Base-by-base conservation (phyloP, 2,888 invertebrate species). In the Lamproptera curius region DNA sequence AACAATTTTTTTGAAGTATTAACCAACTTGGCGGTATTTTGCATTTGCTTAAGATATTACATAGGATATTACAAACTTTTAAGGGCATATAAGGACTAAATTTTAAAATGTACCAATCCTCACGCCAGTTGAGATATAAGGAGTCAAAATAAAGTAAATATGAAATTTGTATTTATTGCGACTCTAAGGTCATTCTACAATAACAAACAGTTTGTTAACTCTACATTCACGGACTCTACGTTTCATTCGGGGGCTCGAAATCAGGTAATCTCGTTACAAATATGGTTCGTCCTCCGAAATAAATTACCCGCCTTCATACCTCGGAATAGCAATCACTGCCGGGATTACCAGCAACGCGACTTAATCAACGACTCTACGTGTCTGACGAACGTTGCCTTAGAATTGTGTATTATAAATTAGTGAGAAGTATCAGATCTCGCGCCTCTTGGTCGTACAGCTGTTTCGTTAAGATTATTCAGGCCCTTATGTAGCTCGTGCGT, bases 271-370 rank as follows among this genome's bases (percentile, higher is more conserved):
- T 17, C 38, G 42, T 38, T 48, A 43, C 42, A 16, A 43, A 43
- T 43, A 39, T 43, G 38, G 33, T 31, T 16, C 33, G 42, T 26
- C 34, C 11, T 17, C 39, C 34, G 39, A 48, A 48, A 48, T 48
- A 48, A 48, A 48, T 48, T 38, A 48, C 42, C n/a, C 14, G 16
- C 33, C 34, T 37, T 33, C 42, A 23, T 48, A 37, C 16, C 14
- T 13, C 16, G 16, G 47, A 47, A 47, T 47, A 47, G 42, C 37
- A 43, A 48, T 43, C 42, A 48, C 38, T 33, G 42, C 8, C 9
- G 40, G 39, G 46, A 46, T 46, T 39, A 23, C 37, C 31, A 15
- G 26, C 48, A 11, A 23, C 42, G 15, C 6, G 17, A 16, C 31
- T 31, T 37, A 28, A 37, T 44, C 37, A 38, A 15, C 17, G 16